Evolutionary conservation across 2,888 invertebrate species (phyloP).

Genomic region (Magallana nippona): DNA sequence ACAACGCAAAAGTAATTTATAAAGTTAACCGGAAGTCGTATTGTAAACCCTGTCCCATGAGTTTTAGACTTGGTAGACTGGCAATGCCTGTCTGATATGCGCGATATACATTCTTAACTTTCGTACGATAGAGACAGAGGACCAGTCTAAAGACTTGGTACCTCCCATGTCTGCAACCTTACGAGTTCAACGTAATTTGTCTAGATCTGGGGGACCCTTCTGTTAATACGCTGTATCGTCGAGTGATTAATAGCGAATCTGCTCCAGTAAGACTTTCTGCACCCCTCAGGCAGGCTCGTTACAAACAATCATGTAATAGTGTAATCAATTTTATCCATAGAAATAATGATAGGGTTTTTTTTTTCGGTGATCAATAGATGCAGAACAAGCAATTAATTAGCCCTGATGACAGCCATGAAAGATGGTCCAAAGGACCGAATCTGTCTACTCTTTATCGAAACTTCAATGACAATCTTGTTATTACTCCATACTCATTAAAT

Average conservation of each 20-base stretch:
- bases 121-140: too few relatives aligned
- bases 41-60: not conserved
- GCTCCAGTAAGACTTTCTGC: constrained; percentile 2
- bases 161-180: not conserved
- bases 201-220: not conserved
- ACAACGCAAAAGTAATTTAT: not conserved
- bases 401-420: not conserved
- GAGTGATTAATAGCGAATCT: constrained; percentile 18
- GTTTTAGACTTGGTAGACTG: too few relatives aligned
- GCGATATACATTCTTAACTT: too few relatives aligned
- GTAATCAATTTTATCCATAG: constrained; percentile 14
- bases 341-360: constrained; percentile 13
- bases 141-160: too few relatives aligned
- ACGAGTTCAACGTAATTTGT: not conserved
- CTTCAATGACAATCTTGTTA: constrained; percentile 18
- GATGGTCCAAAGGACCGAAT: not conserved
- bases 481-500: not conserved
- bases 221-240: not conserved
- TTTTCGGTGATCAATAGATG: not conserved
- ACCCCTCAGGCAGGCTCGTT: constrained; percentile 8
- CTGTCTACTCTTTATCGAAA: not conserved
- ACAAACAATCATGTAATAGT: constrained; percentile 24
- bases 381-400: constrained; percentile 18
- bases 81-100: too few relatives aligned
- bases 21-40: not conserved